These are phyloP conservation scores for Gobio occitaniae DNA, from an alignment of 2,797 vertebrate genomes.

Conservation along the genomic window DNA sequence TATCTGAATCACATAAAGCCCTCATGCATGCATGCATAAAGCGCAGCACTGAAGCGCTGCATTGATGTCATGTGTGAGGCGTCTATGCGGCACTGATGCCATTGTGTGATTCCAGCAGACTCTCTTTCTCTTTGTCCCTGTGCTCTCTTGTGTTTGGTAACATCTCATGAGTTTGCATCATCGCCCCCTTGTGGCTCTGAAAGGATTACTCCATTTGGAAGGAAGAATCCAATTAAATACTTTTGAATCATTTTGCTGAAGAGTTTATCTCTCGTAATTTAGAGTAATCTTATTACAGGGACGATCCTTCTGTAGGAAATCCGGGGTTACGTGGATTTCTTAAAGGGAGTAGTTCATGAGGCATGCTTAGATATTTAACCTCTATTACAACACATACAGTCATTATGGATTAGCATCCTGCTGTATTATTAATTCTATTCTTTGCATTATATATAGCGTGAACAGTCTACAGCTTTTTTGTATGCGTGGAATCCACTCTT, in stretches of 20 bases:
- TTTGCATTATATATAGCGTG: not conserved
- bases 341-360: not conserved
- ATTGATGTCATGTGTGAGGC: slow-evolving; percentile 18
- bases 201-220: not conserved
- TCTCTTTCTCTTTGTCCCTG: slow-evolving; percentile 33
- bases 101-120: slow-evolving; percentile 25
- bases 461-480: not conserved
- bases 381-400: not conserved
- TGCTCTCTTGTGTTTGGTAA: not conserved
- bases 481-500: not conserved
- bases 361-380: not conserved
- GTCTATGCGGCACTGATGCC: slow-evolving; percentile 29
- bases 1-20: not conserved
- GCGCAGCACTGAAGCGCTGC: slow-evolving; percentile 24
- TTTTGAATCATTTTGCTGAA: not conserved
- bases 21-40: not conserved
- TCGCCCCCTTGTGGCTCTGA: slow-evolving; percentile 29
- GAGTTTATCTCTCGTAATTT: not conserved
- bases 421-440: not conserved
- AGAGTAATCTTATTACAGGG: not conserved
- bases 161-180: not conserved
- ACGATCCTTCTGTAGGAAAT: not conserved
- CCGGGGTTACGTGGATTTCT: not conserved
- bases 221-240: not conserved
- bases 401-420: not conserved